Base-by-base conservation (phyloP, 2,888 invertebrate genomes). In the Neoscelio sp. region DNA sequence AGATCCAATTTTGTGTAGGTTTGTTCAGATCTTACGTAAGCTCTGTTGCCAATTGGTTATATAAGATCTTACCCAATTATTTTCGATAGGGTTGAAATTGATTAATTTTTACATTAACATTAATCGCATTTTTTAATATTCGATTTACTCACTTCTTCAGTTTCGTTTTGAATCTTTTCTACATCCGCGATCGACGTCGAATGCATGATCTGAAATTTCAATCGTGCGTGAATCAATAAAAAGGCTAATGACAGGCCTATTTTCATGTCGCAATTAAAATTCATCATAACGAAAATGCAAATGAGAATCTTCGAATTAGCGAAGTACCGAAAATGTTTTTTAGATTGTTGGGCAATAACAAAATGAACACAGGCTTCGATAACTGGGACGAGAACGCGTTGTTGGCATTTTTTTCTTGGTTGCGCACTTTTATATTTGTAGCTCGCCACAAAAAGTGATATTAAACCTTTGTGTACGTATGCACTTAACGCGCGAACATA, bases 381-480 rank as follows among this genome's bases (percentile, higher is more conserved):
- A 65, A 78, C 44, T 71, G 26, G 64, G 38, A 30, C 62, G 30
- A 73, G 67, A n/a, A n/a, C 52, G 44, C 67, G 78, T 73, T 67
- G 67, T 60, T 60, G 60, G 73, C 67, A 62, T 67, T 71, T 78
- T 73, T 70, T 80, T 50, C 74, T 78, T 80, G 64, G 38, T 42
- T 56, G 65, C 62, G 50, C 35, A 74, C 70, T 77, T 74, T 77
- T 67, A 74, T 78, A 65, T 68, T 65, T 71, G 65, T 58, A 67
- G 52, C 56, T 38, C 56, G 46, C 60, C 70, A 71, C 74, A 78
- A 80, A 80, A 80, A 78, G 78, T 75, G 71, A 80, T 80, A 78
- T 80, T 78, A 78, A 80, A 78, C 18, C 75, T 78, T 78, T 75
- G 74, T 73, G 78, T 80, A 80, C 58, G 67, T 56, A 38, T 60